phyloP scores from a whole-genome alignment of 2,888 invertebrate genomes.

The Eupithecia centaureata region DNA sequence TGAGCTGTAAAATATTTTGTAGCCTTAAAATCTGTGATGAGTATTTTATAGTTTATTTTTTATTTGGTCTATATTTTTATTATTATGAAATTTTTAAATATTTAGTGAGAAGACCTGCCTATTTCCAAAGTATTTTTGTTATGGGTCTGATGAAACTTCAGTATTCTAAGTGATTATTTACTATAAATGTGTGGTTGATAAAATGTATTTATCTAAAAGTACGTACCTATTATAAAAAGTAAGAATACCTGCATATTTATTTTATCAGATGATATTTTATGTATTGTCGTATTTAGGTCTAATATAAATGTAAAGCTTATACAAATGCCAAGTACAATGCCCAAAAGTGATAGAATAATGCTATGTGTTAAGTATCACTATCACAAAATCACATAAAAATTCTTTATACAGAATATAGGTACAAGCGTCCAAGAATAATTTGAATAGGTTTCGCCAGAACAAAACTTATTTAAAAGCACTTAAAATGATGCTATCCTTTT shows the following conservation, averaged over 20 bases:
- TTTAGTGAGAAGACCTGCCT: background rate
- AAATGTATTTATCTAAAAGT: background rate
- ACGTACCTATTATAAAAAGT: background rate
- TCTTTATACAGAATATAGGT: background rate
- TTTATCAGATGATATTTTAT: background rate
- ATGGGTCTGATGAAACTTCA: background rate
- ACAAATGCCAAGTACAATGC: background rate
- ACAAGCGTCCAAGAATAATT: background rate
- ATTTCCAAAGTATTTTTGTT: background rate
- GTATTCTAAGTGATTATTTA: background rate
- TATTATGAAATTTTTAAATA: background rate
- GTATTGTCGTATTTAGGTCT: background rate
- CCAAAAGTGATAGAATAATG: background rate
- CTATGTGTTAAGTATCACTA: background rate
- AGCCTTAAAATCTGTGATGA: background rate
- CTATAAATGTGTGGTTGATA: background rate
- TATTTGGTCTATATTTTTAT: no score
- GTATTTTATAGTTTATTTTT: background rate
- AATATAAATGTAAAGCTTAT: background rate
- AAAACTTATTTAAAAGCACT: no score
- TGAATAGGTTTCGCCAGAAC: no score
- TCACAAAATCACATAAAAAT: background rate
- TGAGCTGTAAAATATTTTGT: background rate
- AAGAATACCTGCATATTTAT: background rate
- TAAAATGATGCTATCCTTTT: no score